Evolutionary conservation across 2,888 invertebrate genomes (phyloP), one percentile per base, ranked within the genome.

Genomic region (Drosophila falleni): DNA sequence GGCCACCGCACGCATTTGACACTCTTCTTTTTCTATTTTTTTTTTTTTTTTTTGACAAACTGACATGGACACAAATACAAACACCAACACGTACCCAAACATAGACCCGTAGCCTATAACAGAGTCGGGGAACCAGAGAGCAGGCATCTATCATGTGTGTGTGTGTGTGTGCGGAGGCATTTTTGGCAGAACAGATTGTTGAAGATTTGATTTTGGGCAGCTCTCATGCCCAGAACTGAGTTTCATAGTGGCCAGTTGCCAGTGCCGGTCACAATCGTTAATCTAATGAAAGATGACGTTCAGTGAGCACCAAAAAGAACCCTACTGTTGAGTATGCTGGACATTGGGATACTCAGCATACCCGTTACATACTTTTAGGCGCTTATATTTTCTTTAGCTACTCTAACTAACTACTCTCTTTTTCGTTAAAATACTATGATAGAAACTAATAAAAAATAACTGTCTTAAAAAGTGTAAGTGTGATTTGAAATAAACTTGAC

Each of bases 281-380:
- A 85, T 85, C 84, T 85, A 85, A 85, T 85, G 89, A 85, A 88
- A 85, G 87, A 86, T 85, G 84, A 88, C 89, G 74, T 80, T 67
- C 66, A 63, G 59, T 68, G 73, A 71, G 71, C 64, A 16, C 50
- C 10, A 41, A 39, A 15, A 19, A n/a, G 55, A 58, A 46, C 77
- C 65, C 16, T 16, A 6, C 6, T 11, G 13, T 1, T 11, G 13
- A 19, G 50, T 35, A 8, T 50, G 35, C 35, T 23, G 9, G 35
- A 50, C 35, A 23, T 35, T 31, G 9, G 13, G 16, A 23, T 35
- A 33, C 35, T 23, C 37, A 46, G 35, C 10, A 23, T 29, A 29
- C 1, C 1, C 29, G 29, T 8, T 29, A 1, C 29, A 29, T 29
- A 29, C 29, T 29, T 29, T 29, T 29, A 29, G 29, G 29, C 8